Percentiles rank a stretch among this genome's conserved stretches.
These are phyloP conservation scores for Gymnocypris eckloni DNA, from an alignment of 2,797 vertebrate species.

Conservation along the genomic window DNA sequence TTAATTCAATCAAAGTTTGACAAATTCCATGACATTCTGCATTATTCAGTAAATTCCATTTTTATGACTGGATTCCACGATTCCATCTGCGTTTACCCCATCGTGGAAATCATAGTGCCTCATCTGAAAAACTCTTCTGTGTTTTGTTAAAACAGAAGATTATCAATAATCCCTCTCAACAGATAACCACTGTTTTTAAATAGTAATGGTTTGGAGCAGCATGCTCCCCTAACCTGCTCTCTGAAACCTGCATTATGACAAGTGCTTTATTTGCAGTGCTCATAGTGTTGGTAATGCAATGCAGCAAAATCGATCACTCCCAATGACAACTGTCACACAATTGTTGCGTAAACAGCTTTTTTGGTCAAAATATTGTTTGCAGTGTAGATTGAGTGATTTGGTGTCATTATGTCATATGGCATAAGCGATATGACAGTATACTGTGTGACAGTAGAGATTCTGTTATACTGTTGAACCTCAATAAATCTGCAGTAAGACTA, in stretches of 20 bases:
- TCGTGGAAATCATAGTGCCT: too few relatives aligned
- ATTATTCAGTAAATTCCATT: not conserved
- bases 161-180: slow-evolving; percentile 30
- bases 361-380: not conserved
- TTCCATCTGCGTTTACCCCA: not conserved
- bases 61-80: not conserved
- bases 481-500: too few relatives aligned
- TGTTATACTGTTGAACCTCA: too few relatives aligned
- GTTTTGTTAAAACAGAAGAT: slow-evolving; percentile 34
- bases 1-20: not conserved
- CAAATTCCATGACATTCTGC: not conserved
- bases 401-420: not conserved
- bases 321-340: not conserved
- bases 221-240: not conserved
- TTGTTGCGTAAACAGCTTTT: not conserved
- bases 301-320: not conserved
- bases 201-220: not conserved
- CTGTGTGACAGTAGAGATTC: too few relatives aligned
- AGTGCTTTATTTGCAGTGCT: not conserved
- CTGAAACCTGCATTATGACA: not conserved
- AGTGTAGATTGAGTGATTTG: not conserved
- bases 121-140: not conserved
- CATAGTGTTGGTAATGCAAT: not conserved
- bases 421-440: not conserved
- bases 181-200: not conserved